Conservation (phyloP, 1,140 invertebrate species). For the Cephus cinctus region DNA sequence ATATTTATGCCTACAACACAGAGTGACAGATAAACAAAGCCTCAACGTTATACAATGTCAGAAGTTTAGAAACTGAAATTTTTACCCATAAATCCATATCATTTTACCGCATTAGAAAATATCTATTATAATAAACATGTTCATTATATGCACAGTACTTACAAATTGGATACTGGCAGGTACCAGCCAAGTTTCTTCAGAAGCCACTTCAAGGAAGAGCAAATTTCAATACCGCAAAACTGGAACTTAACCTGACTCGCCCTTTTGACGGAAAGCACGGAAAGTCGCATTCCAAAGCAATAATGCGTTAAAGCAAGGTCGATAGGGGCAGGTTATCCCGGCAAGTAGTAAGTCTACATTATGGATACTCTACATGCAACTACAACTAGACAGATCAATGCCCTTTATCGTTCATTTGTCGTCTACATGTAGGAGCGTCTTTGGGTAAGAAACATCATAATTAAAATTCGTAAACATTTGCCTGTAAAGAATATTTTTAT, state of each 20-base stretch:
- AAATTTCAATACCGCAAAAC: conserved; percentile 36
- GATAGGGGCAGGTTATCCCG: too few species aligned
- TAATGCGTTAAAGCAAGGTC: too few species aligned
- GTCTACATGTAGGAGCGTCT: too few species aligned
- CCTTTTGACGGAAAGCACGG: conserved; percentile 29
- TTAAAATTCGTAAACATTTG: too few species aligned
- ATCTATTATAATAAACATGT: background rate
- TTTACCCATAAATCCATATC: background rate
- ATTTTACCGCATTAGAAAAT: background rate
- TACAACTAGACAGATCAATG: too few species aligned
- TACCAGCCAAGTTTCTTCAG: conserved; percentile 30
- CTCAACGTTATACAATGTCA: background rate
- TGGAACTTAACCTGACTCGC: conserved; percentile 28
- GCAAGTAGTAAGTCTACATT: too few species aligned
- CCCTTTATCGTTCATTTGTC: too few species aligned
- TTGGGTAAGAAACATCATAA: too few species aligned
- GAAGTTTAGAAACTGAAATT: background rate
- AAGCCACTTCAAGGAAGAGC: conserved; percentile 29
- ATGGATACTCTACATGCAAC: too few species aligned
- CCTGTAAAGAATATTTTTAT: too few species aligned
- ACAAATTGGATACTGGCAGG: conserved; percentile 30
- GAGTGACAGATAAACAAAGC: background rate
- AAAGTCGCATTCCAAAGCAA: conserved; percentile 34
- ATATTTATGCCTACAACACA: background rate
- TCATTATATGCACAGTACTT: conserved; percentile 16